Conservation (phyloP, 1,140 invertebrate species). For the Stegodyphus dumicola region DNA sequence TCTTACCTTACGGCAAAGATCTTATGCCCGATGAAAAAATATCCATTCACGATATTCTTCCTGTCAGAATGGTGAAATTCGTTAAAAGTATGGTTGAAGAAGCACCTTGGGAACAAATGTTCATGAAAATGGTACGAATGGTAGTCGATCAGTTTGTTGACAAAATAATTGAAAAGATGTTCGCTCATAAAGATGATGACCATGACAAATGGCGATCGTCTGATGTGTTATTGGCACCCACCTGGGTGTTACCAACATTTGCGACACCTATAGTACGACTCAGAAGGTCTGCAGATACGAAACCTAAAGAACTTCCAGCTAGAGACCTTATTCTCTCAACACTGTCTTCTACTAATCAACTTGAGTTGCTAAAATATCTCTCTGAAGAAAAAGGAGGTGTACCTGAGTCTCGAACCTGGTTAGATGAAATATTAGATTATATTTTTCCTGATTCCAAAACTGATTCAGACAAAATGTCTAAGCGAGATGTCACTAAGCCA, state of each 20-base stretch:
- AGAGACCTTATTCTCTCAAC: neutral
- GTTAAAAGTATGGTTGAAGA: conserved; percentile 56
- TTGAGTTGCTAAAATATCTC: no score
- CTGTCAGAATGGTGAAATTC: conserved; percentile 49
- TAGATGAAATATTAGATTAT: conserved; percentile 38
- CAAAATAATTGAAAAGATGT: conserved; percentile 52
- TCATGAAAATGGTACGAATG: conserved; percentile 53
- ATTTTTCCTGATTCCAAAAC: conserved; percentile 27
- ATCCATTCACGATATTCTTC: conserved; percentile 31
- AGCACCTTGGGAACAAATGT: conserved; percentile 51
- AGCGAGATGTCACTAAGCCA: no score
- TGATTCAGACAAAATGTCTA: neutral
- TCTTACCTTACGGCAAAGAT: conserved; percentile 32
- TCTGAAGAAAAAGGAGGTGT: neutral
- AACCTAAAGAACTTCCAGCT: neutral
- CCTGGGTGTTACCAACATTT: neutral
- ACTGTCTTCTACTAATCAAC: no score
- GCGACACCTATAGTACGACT: conserved; percentile 10
- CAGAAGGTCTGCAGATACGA: neutral
- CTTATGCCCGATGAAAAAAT: conserved; percentile 35
- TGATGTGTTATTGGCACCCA: neutral
- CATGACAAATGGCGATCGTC: conserved; percentile 21
- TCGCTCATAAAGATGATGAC: conserved; percentile 26
- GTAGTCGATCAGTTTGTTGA: conserved; percentile 54
- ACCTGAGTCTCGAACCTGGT: conserved; percentile 17